Evolutionary conservation across 2,113 vertebrate species (phyloP).

Genomic region (Lepisosteus osseus): DNA sequence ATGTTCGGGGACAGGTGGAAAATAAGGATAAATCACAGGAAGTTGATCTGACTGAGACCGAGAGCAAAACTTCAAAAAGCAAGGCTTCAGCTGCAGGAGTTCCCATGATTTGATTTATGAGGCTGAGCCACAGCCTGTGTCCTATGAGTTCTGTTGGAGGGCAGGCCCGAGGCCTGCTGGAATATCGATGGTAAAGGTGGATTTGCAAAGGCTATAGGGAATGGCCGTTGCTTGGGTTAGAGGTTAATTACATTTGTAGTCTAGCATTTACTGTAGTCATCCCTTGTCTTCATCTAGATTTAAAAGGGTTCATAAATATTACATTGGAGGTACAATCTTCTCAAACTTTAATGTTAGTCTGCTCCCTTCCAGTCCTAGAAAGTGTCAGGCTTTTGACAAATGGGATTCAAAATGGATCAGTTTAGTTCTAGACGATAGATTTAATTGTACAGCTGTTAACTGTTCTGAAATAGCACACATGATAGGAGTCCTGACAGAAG

Average conservation of each 20-base stretch:
- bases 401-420: too few species aligned
- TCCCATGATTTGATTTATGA: conserved; percentile 19
- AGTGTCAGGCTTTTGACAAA: too few species aligned
- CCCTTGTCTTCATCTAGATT: neutral
- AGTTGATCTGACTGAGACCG: conserved; percentile 1
- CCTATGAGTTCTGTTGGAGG: neutral
- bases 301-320: too few species aligned
- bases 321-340: too few species aligned
- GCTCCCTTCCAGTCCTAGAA: too few species aligned
- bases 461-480: too few species aligned
- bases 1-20: conserved; percentile 22
- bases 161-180: neutral
- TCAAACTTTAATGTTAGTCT: too few species aligned
- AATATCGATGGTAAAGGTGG: neutral
- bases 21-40: conserved; percentile 19
- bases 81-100: neutral
- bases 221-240: neutral
- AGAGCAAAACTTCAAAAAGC: conserved; percentile 16
- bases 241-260: neutral
- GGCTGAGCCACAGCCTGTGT: neutral
- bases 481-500: too few species aligned
- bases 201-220: neutral
- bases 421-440: too few species aligned
- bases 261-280: neutral
- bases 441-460: too few species aligned